phyloP scores from a whole-genome alignment of 64 coral and sea anemone species.

The Porites lutea region DNA sequence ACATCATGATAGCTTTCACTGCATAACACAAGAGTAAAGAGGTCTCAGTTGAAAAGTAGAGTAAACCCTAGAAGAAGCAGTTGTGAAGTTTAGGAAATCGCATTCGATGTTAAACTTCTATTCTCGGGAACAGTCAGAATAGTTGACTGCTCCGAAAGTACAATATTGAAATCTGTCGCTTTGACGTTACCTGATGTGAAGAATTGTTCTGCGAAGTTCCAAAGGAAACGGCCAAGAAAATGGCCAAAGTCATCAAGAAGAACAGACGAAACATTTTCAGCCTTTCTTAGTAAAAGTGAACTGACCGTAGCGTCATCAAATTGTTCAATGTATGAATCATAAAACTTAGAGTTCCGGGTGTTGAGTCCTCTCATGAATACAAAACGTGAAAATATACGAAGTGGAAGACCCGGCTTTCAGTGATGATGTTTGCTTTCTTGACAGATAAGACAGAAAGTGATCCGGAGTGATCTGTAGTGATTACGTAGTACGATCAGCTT shows the following conservation, averaged over 20 bases:
- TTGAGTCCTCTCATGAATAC: neutral
- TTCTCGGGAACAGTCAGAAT: too few species aligned
- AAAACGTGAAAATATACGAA: neutral
- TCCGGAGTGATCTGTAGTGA: neutral
- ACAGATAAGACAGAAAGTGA: neutral
- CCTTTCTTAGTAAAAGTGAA: neutral
- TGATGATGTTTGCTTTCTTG: neutral
- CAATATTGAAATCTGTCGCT: too few species aligned
- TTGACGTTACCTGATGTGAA: neutral
- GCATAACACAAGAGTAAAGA: too few species aligned
- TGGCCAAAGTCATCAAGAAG: neutral
- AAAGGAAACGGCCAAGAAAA: slow-evolving; percentile 6
- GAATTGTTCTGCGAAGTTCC: neutral
- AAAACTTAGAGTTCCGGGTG: too few species aligned
- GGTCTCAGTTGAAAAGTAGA: too few species aligned
- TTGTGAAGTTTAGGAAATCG: too few species aligned
- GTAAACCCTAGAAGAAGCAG: too few species aligned
- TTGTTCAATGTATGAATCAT: neutral
- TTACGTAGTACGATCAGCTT: too few species aligned
- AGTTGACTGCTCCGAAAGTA: too few species aligned
- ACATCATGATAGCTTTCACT: too few species aligned
- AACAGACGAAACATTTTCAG: neutral
- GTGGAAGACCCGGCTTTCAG: neutral
- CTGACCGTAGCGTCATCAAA: neutral
- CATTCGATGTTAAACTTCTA: too few species aligned